Conservation (phyloP, 2,888 invertebrate genomes). For the Orthosia gothica region DNA sequence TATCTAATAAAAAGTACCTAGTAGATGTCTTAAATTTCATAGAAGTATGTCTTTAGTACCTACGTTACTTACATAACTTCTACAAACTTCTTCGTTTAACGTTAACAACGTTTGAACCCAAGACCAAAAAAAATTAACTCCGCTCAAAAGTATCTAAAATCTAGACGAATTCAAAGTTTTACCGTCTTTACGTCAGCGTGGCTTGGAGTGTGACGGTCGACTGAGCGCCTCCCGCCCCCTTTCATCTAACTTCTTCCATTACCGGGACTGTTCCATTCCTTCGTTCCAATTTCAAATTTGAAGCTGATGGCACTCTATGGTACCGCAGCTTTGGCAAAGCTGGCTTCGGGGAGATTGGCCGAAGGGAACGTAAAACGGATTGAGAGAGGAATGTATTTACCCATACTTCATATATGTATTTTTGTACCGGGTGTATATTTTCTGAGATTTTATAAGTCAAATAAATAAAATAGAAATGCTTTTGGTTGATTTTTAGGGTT, state of each 20-base stretch:
- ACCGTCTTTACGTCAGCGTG: constrained; percentile 70
- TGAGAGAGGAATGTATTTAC: constrained; percentile 25
- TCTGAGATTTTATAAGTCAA: neutral
- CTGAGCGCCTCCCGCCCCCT: constrained; percentile 76
- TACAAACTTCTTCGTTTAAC: constrained; percentile 4
- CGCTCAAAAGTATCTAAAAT: constrained; percentile 74
- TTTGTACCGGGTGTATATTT: neutral
- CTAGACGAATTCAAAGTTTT: constrained; percentile 83
- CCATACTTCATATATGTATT: constrained; percentile 2
- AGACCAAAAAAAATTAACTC: constrained; percentile 12
- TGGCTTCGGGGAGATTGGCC: constrained; percentile 73
- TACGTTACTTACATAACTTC: neutral
- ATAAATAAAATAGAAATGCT: neutral
- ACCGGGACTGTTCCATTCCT: constrained; percentile 89
- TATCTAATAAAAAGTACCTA: neutral
- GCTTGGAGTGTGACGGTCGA: constrained; percentile 76
- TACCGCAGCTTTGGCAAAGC: constrained; percentile 80
- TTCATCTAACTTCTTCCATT: constrained; percentile 91
- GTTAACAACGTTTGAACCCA: neutral
- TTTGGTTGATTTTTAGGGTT: neutral
- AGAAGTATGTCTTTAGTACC: neutral
- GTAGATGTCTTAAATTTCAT: neutral
- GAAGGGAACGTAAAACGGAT: constrained; percentile 59
- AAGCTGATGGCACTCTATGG: constrained; percentile 87
- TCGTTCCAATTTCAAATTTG: constrained; percentile 91